Evolutionary conservation across 2,797 vertebrate genomes (phyloP).

Genomic region (Typhlichthys subterraneus): DNA sequence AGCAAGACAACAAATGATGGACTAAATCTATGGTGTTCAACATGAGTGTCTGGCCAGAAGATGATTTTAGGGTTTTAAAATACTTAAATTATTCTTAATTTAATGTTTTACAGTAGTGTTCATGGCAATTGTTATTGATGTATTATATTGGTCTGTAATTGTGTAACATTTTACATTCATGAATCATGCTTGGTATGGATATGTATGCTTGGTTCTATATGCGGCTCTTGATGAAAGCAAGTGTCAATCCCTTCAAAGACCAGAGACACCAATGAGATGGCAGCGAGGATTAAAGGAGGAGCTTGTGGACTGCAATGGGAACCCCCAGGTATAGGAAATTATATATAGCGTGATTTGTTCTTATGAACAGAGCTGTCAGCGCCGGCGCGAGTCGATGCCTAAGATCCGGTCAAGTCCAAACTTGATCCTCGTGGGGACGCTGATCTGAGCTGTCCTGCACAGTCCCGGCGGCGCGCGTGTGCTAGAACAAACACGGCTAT

Average conservation of each 20-base stretch:
- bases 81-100: too few species aligned
- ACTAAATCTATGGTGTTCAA: neutral
- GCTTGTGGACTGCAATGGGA: slow-evolving; percentile 25
- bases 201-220: neutral
- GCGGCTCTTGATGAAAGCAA: slow-evolving; percentile 18
- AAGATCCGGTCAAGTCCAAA: slow-evolving; percentile 77
- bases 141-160: too few species aligned
- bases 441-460: slow-evolving; percentile 53
- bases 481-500: slow-evolving; percentile 79
- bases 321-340: slow-evolving; percentile 51
- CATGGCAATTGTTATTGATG: too few species aligned
- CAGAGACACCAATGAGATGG: slow-evolving; percentile 24
- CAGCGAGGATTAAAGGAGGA: slow-evolving; percentile 15
- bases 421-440: slow-evolving; percentile 78
- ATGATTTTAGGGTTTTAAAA: too few species aligned
- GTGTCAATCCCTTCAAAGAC: slow-evolving; percentile 40
- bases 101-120: too few species aligned
- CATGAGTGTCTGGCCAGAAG: too few species aligned
- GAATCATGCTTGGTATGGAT: too few species aligned
- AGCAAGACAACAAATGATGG: slow-evolving; percentile 41
- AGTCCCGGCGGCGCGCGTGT: slow-evolving; percentile 26
- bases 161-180: too few species aligned
- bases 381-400: slow-evolving; percentile 52
- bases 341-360: slow-evolving; percentile 55
- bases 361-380: slow-evolving; percentile 70